Base-by-base conservation (phyloP, 2,888 invertebrate species). In the Amblyteles armatorius region DNA sequence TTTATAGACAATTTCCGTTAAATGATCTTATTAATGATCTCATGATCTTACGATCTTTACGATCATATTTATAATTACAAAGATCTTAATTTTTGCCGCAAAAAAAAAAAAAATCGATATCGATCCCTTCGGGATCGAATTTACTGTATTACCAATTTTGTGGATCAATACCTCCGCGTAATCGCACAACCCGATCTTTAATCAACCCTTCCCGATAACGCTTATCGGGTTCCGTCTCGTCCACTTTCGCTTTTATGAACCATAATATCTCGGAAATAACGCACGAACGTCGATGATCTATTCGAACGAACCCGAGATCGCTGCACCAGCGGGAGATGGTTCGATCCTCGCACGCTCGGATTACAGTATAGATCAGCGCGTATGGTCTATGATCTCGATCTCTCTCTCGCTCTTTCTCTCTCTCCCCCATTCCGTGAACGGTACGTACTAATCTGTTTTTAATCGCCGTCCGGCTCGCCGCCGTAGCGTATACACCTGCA, bases 361-460 rank as follows among this genome's bases (percentile, higher is more conserved):
- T 79, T 79, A 69, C 78, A 74, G 60, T 67, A 48, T 52, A 57
- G 78, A 84, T 84, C 80, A 40, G 55, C 55, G 50, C 13, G 48
- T 57, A 67, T 63, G 80, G 55, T 52, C 55, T 68, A 29, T 57
- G 57, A 72, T 83, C 76, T 74, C 57, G 68, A 22, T 65, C 19
- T 55, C 44, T 48, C 44, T 3, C 16, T 48, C 44, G 79, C 79
- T 72, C 71, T 71, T 40, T 68, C 71, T 83, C 79, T 67, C 71
- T 67, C 60, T 55, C 71, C 48, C 67, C n/a, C 44, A 63, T 36
- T 52, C 65, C 67, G 82, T 50, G 72, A 85, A 82, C 79, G 82
- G 85, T 79, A 82, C 71, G 84, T 85, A 85, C 85, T 85, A 85
- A 85, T 85, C 85, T 85, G 82, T 85, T 85, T 85, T 85, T 85